Evolutionary conservation across 2,888 invertebrate genomes (phyloP), one percentile per base, ranked within the genome.

Genomic region (Clostera curtula): DNA sequence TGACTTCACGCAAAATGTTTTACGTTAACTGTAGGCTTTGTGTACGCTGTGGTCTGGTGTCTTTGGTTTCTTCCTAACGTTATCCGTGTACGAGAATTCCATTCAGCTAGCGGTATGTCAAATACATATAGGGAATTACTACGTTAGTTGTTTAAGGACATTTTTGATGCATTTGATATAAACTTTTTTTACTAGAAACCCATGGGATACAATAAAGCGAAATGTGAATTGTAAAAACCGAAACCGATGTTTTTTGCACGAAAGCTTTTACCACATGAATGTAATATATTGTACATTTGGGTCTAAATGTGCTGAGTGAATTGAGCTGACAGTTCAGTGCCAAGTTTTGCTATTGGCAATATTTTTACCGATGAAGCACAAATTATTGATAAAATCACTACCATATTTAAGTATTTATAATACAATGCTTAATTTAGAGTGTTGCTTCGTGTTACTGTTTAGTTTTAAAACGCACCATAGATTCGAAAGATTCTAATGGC

Each of bases 211-310:
- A 69, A 67, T 71, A 68, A 72, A 66, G 68, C 65, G 67, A 62
- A 56, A 71, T 64, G 73, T 74, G 74, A 70, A 68, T 62, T 79
- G 75, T 77, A 73, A 72, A 73, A 77, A 72, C 69, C 64, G 73
- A 70, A 62, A 66, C 74, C 62, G 64, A 74, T 59, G 76, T 75
- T 77, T 72, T 70, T 70, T 70, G 79, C 79, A 79, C 77, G 71
- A 70, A 67, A 60, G 74, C 75, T 77, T 77, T 61, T 69, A 75
- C 68, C 77, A 77, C 74, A 60, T 64, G 59, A 68, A 74, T 83
- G 82, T 83, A 83, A 77, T 79, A 80, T 82, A 83, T 82, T 83
- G 82, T 83, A 83, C 82, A 82, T 80, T 79, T 77, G 80, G 74
- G 80, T 75, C 70, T 82, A 80, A 76, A 77, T 76, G 79, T 79